Conservation (phyloP, 1,140 invertebrate species). For the Drosophila seguyi region DNA sequence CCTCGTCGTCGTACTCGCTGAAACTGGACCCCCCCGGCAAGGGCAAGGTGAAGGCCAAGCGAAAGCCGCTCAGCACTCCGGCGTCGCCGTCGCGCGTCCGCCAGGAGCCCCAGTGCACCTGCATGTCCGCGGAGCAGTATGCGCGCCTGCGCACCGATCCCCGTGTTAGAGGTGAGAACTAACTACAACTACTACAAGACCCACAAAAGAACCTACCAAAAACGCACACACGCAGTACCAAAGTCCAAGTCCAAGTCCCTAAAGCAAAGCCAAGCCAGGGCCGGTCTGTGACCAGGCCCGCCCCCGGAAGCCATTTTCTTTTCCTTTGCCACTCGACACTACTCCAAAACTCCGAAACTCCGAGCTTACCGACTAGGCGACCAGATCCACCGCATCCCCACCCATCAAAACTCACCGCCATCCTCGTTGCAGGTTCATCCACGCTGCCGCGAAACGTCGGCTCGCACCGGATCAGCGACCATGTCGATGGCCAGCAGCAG, state of each 20-base stretch:
- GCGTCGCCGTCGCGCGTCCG: constrained; percentile 94
- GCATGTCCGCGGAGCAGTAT: constrained; percentile 97
- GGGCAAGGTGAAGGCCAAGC: constrained; percentile 93
- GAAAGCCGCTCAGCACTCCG: constrained; percentile 96
- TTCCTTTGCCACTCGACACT: not conserved
- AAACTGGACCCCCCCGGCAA: constrained; percentile 95
- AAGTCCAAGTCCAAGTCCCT: not conserved
- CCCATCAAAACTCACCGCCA: constrained; percentile 83
- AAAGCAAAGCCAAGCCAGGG: not conserved
- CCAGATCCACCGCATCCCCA: constrained; percentile 73
- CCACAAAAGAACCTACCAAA: constrained; percentile 23
- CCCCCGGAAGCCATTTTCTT: constrained; percentile 3
- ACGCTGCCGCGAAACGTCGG: constrained; percentile 93
- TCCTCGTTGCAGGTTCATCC: constrained; percentile 89
- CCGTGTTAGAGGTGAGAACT: constrained; percentile 88
- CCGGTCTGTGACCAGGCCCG: constrained; percentile 1
- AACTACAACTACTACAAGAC: constrained; percentile 42
- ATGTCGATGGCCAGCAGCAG: constrained; percentile 67
- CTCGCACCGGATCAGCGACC: constrained; percentile 87
- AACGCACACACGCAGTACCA: constrained; percentile 9
- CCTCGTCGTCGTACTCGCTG: constrained; percentile 97
- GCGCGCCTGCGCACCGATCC: constrained; percentile 94
- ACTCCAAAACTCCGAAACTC: constrained; percentile 16
- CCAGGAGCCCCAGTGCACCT: constrained; percentile 95
- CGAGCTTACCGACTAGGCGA: constrained; percentile 37